phyloP scores from a whole-genome alignment of 2,113 vertebrate genomes.

The Hypanus sabinus region DNA sequence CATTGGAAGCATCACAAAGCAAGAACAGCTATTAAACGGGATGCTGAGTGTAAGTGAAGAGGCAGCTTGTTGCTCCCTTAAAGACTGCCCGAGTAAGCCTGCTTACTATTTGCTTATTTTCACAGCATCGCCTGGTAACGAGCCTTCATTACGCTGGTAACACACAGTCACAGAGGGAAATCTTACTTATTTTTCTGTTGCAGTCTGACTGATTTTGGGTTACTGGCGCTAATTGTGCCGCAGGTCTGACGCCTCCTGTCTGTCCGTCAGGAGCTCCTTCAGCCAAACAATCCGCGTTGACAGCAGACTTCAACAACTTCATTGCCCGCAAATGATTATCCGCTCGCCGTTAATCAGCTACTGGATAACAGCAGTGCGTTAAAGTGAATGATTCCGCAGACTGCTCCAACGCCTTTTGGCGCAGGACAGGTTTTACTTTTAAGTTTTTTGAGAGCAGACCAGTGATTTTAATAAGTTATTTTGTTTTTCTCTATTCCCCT shows the following conservation, averaged over 20 bases:
- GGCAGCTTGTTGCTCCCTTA: neutral
- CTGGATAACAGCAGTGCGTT: neutral
- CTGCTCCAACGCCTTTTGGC: neutral
- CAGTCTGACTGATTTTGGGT: neutral
- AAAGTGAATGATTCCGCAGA: neutral
- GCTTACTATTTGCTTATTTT: neutral
- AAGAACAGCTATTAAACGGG: neutral
- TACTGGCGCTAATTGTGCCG: slow-evolving; percentile 11
- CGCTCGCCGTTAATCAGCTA: slow-evolving; percentile 14
- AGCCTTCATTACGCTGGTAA: neutral
- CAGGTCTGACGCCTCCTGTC: slow-evolving; percentile 5
- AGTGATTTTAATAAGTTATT: neutral
- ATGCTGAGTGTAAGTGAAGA: neutral
- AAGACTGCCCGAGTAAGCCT: neutral
- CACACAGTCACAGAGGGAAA: neutral
- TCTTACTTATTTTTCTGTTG: neutral
- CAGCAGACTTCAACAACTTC: slow-evolving; percentile 10
- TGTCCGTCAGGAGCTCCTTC: slow-evolving; percentile 26
- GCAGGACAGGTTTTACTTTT: neutral
- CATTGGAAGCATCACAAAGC: neutral
- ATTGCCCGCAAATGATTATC: neutral
- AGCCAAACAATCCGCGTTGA: slow-evolving; percentile 17
- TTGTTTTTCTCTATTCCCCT: neutral
- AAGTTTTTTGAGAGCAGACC: neutral
- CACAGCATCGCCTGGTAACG: neutral